A percentile compares a stretch with the other conserved stretches of the same genome.
These are phyloP conservation scores for Trissolcus basalis DNA, from an alignment of 1,140 invertebrate species.

Conservation along the genomic window DNA sequence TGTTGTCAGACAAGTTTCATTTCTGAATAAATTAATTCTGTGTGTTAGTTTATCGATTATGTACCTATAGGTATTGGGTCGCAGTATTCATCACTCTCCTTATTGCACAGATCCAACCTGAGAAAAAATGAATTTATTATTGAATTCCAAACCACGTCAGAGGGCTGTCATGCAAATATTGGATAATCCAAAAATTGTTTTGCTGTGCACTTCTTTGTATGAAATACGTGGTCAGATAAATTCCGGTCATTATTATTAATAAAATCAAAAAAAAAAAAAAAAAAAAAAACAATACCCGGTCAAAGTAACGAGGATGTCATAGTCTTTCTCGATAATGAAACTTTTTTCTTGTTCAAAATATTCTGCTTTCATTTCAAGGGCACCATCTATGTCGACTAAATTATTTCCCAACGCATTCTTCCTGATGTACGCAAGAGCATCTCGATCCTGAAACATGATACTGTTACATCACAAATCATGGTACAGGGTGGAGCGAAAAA, in stretches of 20 bases:
- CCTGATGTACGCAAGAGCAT: slow-evolving; percentile 61
- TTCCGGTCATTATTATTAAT: too few relatives aligned
- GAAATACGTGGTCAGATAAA: neutral
- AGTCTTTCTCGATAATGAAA: slow-evolving; percentile 44
- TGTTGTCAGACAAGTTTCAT: too few relatives aligned
- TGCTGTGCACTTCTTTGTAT: neutral
- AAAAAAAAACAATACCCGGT: slow-evolving; percentile 35
- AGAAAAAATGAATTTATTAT: too few relatives aligned
- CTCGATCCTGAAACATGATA: slow-evolving; percentile 52
- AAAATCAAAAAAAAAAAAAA: too few relatives aligned
- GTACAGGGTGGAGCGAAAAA: too few relatives aligned
- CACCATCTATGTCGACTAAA: slow-evolving; percentile 60
- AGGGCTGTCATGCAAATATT: too few relatives aligned
- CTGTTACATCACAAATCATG: neutral
- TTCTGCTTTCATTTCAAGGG: slow-evolving; percentile 55
- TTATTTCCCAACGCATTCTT: slow-evolving; percentile 35
- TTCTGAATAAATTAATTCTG: too few relatives aligned
- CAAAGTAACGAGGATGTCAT: slow-evolving; percentile 46
- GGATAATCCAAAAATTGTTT: slow-evolving; percentile 3
- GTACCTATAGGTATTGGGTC: too few relatives aligned
- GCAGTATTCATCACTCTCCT: too few relatives aligned
- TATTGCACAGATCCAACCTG: too few relatives aligned
- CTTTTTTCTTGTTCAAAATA: slow-evolving; percentile 62
- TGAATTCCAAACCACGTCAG: too few relatives aligned
- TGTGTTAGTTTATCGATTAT: too few relatives aligned